Evolutionary conservation across 1,140 invertebrate species (phyloP).

Genomic region (Centruroides sculpturatus): DNA sequence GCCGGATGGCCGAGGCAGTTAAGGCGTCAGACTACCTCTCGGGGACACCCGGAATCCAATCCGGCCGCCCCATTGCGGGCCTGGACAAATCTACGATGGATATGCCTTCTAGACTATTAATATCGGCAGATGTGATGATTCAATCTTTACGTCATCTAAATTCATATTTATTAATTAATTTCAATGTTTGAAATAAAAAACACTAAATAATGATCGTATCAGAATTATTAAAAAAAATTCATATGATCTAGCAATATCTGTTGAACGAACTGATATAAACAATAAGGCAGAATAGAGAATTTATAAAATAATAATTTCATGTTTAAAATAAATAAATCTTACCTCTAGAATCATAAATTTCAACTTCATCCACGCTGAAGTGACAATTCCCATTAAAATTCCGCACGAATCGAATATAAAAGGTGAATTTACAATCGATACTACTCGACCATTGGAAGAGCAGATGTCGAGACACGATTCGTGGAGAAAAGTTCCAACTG

Average conservation of each 20-base stretch:
- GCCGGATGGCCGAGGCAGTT: slow-evolving; percentile 29
- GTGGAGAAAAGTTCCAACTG: slow-evolving; percentile 31
- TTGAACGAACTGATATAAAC: no score
- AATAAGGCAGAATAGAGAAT: no score
- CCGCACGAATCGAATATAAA: slow-evolving; percentile 41
- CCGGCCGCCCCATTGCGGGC: slow-evolving; percentile 21
- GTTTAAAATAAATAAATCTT: background rate
- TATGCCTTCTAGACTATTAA: no score
- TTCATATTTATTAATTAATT: no score
- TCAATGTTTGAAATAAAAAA: no score
- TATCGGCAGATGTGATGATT: no score
- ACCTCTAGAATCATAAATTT: slow-evolving; percentile 28
- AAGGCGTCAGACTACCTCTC: slow-evolving; percentile 23
- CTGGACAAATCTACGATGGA: no score
- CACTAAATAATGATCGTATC: no score
- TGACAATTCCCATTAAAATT: slow-evolving; percentile 34
- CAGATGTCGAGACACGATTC: slow-evolving; percentile 32
- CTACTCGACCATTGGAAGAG: slow-evolving; percentile 32
- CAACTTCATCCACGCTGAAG: slow-evolving; percentile 32
- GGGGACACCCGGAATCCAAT: no score
- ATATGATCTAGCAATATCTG: no score
- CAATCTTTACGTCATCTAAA: no score
- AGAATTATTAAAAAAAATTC: no score
- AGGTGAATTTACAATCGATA: slow-evolving; percentile 33
- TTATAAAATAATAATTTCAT: background rate